Percentiles rank a stretch among this genome's conserved stretches.
Conservation (phyloP, 30 jellyfish, hydroid and myxozoan species). For the Pelagia noctiluca region DNA sequence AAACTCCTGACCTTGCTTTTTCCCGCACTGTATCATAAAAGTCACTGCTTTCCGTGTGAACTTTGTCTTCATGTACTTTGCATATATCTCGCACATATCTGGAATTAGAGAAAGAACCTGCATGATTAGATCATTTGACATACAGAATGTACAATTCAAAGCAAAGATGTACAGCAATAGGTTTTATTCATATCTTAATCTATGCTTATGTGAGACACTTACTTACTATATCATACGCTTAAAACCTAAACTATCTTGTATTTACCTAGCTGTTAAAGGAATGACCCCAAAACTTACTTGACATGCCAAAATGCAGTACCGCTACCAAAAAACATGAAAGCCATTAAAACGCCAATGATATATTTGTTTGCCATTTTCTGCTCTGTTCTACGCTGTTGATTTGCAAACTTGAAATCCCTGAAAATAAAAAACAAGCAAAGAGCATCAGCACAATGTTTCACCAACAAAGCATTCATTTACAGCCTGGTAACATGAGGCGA, state of each 20-base stretch:
- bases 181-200: no score
- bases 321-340: slow-evolving; percentile 43
- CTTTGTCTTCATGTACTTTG: slow-evolving; percentile 42
- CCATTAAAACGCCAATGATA: slow-evolving; percentile 22
- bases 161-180: no score
- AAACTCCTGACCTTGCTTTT: slow-evolving; percentile 68
- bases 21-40: slow-evolving; percentile 46
- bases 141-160: no score
- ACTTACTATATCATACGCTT: no score
- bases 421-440: neutral
- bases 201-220: no score
- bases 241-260: no score
- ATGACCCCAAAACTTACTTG: slow-evolving; percentile 41
- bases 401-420: slow-evolving; percentile 56
- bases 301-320: slow-evolving; percentile 19
- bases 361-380: slow-evolving; percentile 25
- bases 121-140: no score
- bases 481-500: neutral
- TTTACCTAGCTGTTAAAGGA: no score
- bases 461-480: no score
- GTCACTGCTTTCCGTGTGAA: slow-evolving; percentile 15
- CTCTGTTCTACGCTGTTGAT: slow-evolving; percentile 35
- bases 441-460: no score
- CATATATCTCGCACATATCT: slow-evolving; percentile 31
- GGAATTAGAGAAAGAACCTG: no score